Evolutionary conservation across 2,113 vertebrate species (phyloP), one percentile per base, ranked within the genome.

Genomic region (Caranx ignobilis): DNA sequence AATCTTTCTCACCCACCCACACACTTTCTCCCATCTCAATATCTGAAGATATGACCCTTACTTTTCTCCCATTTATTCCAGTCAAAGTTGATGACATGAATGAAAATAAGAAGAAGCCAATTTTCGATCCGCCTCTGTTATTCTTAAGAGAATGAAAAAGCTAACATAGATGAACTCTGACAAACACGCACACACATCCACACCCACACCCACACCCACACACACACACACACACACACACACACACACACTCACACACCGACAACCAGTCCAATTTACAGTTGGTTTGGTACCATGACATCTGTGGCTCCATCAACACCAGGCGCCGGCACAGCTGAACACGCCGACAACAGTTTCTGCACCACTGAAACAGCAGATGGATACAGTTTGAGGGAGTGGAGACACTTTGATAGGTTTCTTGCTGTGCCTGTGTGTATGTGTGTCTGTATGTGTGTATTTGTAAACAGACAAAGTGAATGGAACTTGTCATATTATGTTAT

Each of bases 281-380:
- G 37, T 31, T 82, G 71, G 57, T 75, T 88, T 77, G 76, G 50
- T 72, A 67, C 71, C 62, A n/a, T 69, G 66, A 64, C 75, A 52
- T 66, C 71, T 69, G 54, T 75, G 81, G 76, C 56, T 79, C 67
- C 61, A 45, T 83, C 72, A 75, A 32, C 67, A 73, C 16, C 35
- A 52, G 70, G 65, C 35, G 52, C 52, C 65, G 52, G 47, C 64
- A 32, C 60, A 67, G 48, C 39, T 66, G 71, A 82, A 75, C 76
- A 75, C 71, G 70, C 21, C 39, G n/a, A 41, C 68, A 67, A 61
- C 76, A 73, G 63, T 62, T 80, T 83, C 35, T 80, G 76, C 76
- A 74, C 48, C 76, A 62, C 64, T n/a, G 50, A 83, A 47, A 77
- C 86, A 15, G 61, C 86, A 15, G 66, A 82, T 62, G 71, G 74